These are phyloP conservation scores for Paralvinella palmiformis DNA, from an alignment of 1,140 invertebrate genomes.

Conservation along the genomic window DNA sequence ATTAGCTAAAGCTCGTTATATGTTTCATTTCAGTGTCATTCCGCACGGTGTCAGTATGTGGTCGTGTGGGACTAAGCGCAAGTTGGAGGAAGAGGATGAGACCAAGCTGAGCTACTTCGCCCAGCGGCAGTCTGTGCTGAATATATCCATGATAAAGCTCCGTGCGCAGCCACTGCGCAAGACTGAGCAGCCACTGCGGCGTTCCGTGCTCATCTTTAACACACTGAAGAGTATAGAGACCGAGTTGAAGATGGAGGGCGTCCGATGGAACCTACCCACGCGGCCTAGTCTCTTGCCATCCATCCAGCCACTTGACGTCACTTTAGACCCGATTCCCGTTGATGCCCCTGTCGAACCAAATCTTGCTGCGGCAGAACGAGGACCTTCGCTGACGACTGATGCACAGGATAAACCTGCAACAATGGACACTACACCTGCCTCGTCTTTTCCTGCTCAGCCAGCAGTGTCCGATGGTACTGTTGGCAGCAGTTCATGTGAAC, in stretches of 20 bases:
- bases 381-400: too few relatives aligned
- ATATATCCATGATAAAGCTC: constrained; percentile 87
- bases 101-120: too few relatives aligned
- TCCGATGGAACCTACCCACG: constrained; percentile 30
- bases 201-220: constrained; percentile 90
- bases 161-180: constrained; percentile 60
- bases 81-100: too few relatives aligned
- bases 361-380: neutral
- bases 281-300: constrained; percentile 29
- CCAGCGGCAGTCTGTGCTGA: constrained; percentile 78
- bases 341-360: constrained; percentile 2
- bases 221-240: constrained; percentile 82
- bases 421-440: constrained; percentile 16
- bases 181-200: constrained; percentile 75
- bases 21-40: too few relatives aligned
- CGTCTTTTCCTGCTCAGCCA: too few relatives aligned
- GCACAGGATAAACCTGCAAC: constrained; percentile 6
- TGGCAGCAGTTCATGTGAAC: neutral
- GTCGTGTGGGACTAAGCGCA: too few relatives aligned
- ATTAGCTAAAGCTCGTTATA: too few relatives aligned
- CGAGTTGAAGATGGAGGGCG: constrained; percentile 78
- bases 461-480: neutral
- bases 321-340: constrained; percentile 30
- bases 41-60: too few relatives aligned
- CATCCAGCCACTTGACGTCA: constrained; percentile 24